Base-by-base conservation (phyloP, 1,140 invertebrate species). In the Procambarus virginalis region DNA sequence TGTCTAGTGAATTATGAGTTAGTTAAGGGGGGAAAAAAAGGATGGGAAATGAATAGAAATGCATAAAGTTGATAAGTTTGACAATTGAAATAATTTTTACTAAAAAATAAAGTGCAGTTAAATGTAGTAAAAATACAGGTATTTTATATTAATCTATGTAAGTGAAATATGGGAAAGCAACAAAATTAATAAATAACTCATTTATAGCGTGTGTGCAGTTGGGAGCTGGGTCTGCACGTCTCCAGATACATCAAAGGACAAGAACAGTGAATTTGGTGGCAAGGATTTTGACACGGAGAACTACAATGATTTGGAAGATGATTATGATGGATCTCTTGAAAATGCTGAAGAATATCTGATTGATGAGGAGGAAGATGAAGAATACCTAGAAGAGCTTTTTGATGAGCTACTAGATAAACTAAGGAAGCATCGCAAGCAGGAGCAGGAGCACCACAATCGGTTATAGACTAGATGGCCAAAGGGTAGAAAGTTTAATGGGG, bases 161-260 rank as follows among this genome's bases (percentile, higher is more conserved):
- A 34, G 34, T 34, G 34, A 34, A 34, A 34, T 34, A 34, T 34
- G 34, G 34, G 34, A 34, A 34, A 34, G 34, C 34, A 34, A 34
- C 34, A 34, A 34, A 34, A 34, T 34, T 34, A 34, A 34, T 34
- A 34, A 34, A 34, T 34, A 1, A 34, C 51, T 86, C 55, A 70
- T 84, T 81, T 73, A 12, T 79, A 93, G 93, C 91, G 91, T 93
- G 4, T 93, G 93, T 77, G 93, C 93, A 48, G 93, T 93, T 55
- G 93, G 93, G 8, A 93, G 92, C 84, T 93, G 93, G 93, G 93
- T 93, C 0, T 93, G 93, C 80, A 92, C 93, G 14, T 92, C 92
- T 45, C 64, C 68, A 0, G 70, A 76, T 20, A 76, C 86, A 55
- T 90, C 84, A 12, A 93, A 93, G 75, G 91, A 91, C 82, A 89